Evolutionary conservation across 2,797 vertebrate genomes (phyloP).

Genomic region (Hypotaenidia okinawae): DNA sequence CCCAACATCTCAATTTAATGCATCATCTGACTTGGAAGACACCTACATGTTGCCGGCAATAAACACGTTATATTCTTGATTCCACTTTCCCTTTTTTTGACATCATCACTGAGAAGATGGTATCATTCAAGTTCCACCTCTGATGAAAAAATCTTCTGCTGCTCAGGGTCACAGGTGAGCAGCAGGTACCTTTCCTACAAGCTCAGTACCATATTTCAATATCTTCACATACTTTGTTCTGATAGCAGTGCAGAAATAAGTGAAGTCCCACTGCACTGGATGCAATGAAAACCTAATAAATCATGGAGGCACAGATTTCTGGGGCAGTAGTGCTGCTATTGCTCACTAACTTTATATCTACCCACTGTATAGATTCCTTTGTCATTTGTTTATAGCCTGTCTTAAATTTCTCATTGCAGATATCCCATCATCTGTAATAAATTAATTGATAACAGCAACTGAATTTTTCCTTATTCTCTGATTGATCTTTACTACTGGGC

Average conservation of each 20-base stretch:
- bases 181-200: background rate
- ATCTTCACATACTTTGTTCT: background rate
- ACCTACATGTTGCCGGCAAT: background rate
- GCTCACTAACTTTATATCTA: background rate
- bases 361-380: background rate
- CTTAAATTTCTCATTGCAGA: background rate
- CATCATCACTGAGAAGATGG: background rate
- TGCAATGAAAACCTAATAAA: background rate
- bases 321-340: background rate
- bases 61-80: background rate
- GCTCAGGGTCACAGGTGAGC: rapidly evolving
- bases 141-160: background rate
- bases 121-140: background rate
- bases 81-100: background rate
- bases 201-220: background rate
- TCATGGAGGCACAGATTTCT: background rate
- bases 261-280: background rate
- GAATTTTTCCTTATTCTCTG: background rate
- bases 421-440: background rate
- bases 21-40: background rate
- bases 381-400: background rate
- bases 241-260: background rate
- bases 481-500: background rate
- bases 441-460: background rate
- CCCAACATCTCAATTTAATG: background rate